Base-by-base conservation (phyloP, 2,888 invertebrate genomes). In the Apotomis betuletana region DNA sequence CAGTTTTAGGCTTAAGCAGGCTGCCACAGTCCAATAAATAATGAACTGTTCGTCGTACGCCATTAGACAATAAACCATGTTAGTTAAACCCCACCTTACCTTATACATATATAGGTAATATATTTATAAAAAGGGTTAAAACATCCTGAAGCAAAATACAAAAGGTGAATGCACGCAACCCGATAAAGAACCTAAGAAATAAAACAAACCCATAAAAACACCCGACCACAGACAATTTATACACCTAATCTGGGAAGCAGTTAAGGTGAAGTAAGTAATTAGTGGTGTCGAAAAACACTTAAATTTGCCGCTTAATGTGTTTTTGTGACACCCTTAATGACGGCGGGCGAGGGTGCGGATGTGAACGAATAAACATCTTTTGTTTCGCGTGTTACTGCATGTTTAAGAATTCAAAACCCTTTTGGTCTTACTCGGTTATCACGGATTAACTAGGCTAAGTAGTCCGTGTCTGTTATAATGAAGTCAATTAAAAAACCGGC, bases 201-300 rank as follows among this genome's bases (percentile, higher is more conserved):
- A 62, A 68, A 67, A 67, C 5, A 36, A 12, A 41, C 4, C 67
- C 61, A 61, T 67, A 67, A 71, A 70, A 71, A 71, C 61, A 67
- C 60, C 60, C 57, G 15, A 71, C 65, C 69, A 44, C 65, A 60
- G 67, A 72, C 68, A 69, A 69, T 65, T 74, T 71, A 71, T 74
- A 55, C 54, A 44, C 15, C 82, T 85, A 85, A 87, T 86, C 84
- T 81, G 80, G 77, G 73, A 79, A 77, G 81, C 81, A 81, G 82
- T 85, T 85, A 81, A 76, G 78, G 78, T 76, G 79, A 80, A 81
- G 81, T 83, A 83, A 85, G 87, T 86, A 88, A 89, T 90, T 88
- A 88, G 85, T 79, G 79, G 82, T 84, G 82, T 81, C 85, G 85
- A 86, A 87, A 87, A 89, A 87, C 87, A 85, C 87, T 86, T 87